A percentile compares a stretch with the other conserved stretches of the same genome.
Evolutionary conservation across 2,888 invertebrate species (phyloP).

Genomic region (Odontocolon sp.): DNA sequence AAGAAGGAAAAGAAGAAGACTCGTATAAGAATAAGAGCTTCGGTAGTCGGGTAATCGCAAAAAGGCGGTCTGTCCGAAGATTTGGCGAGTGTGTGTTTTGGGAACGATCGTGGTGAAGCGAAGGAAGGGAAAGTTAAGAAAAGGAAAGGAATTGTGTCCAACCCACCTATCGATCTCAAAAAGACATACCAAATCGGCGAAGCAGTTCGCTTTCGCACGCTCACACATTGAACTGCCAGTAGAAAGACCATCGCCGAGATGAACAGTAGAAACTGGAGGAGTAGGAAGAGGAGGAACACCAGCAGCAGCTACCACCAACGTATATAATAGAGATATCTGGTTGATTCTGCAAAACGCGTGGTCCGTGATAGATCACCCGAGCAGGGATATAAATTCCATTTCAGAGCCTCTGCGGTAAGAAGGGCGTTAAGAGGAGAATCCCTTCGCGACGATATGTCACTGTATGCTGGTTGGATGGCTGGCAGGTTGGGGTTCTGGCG

Average conservation of each 20-base stretch:
- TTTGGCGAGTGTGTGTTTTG: conserved; percentile 29
- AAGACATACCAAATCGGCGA: conserved; percentile 55
- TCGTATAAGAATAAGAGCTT: not conserved
- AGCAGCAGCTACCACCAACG: not conserved
- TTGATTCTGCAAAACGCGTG: conserved; percentile 66
- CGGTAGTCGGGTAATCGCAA: conserved; percentile 43
- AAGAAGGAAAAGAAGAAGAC: not conserved
- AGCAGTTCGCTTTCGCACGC: conserved; percentile 20
- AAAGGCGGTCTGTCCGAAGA: conserved; percentile 40
- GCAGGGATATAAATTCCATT: conserved; percentile 73
- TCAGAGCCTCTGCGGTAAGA: conserved; percentile 66
- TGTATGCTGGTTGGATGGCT: conserved; percentile 62
- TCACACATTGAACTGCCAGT: conserved; percentile 3
- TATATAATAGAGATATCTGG: conserved; percentile 69
- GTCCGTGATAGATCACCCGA: conserved; percentile 69
- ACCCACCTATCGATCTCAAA: conserved; percentile 49
- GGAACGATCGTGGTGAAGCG: conserved; percentile 1
- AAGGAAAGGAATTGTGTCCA: conserved; percentile 25
- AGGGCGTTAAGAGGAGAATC: conserved; percentile 71
- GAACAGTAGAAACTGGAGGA: conserved; percentile 22
- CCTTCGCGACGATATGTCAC: conserved; percentile 73
- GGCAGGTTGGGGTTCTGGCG: conserved; percentile 25
- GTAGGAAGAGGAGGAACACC: not conserved
- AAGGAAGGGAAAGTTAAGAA: conserved; percentile 14
- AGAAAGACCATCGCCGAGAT: no score